phyloP scores from a whole-genome alignment of 1,140 invertebrate genomes.

The Drosophila pallidifrons region DNA sequence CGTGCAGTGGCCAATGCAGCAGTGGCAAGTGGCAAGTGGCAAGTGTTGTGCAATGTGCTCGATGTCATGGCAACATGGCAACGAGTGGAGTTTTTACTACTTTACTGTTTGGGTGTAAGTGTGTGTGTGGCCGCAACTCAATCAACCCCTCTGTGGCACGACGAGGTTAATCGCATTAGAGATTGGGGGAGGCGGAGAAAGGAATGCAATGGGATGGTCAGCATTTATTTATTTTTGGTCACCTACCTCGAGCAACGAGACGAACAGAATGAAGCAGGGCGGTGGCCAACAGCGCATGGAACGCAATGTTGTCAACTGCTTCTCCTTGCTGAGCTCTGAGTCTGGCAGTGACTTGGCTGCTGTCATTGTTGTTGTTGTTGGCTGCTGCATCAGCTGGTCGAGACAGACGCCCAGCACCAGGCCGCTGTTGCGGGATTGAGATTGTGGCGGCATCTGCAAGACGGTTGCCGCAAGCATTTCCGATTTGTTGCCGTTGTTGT shows the following conservation, averaged over 20 bases:
- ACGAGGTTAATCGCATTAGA: conserved; percentile 63
- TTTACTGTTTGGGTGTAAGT: too few relatives aligned
- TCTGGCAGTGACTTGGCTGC: conserved; percentile 25
- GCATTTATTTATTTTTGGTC: conserved; percentile 14
- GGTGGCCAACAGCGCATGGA: conserved; percentile 93
- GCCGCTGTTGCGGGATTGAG: conserved; percentile 48
- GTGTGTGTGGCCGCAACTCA: conserved; percentile 37
- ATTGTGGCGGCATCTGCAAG: conserved; percentile 64
- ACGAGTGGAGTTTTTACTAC: conserved; percentile 46
- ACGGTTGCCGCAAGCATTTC: conserved; percentile 65
- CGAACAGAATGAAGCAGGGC: conserved; percentile 93
- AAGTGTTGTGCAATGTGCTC: conserved; percentile 58
- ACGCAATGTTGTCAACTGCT: conserved; percentile 85
- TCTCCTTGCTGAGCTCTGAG: conserved; percentile 4
- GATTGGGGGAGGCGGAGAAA: conserved; percentile 21
- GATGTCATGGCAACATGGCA: conserved; percentile 69
- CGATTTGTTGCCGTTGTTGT: conserved; percentile 27
- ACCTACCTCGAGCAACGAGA: conserved; percentile 94
- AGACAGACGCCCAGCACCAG: conserved; percentile 75
- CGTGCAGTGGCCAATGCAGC: neutral
- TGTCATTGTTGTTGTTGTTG: conserved; percentile 10
- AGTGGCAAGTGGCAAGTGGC: conserved; percentile 2
- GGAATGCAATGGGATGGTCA: conserved; percentile 40
- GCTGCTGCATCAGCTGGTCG: conserved; percentile 72
- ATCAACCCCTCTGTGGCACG: conserved; percentile 59